Evolutionary conservation across 2,888 invertebrate species (phyloP), one percentile per base, ranked within the genome.

Genomic region (Spilosoma lubricipeda): DNA sequence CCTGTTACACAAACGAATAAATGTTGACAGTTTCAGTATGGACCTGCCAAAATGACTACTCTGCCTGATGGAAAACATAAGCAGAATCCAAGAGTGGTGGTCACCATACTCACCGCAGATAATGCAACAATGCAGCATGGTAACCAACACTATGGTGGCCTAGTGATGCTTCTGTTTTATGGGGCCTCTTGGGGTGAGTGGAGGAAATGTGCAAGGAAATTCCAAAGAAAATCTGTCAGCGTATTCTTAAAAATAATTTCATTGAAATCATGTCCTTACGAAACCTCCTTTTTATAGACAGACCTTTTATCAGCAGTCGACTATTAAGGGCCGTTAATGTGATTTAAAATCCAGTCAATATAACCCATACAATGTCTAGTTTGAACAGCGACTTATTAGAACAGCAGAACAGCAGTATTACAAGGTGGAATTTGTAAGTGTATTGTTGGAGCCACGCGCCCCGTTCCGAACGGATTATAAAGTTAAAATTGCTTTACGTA

Each of bases 401-500:
- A 42, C 63, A 78, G 73, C 42, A 78, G 70, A 75, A 39, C 65
- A 78, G 75, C 69, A 72, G 70, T 63, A 80, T 80, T 82, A 80
- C 80, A 78, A 81, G 76, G 76, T 80, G 71, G 76, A 83, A 85
- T 82, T 85, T 80, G 85, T 83, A 81, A 79, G 78, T 74, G 78
- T 82, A 81, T 87, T 85, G 85, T 83, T 85, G 75, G 71, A 80
- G 72, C 70, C 77, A 27, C 63, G 76, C 73, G 70, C 79, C 77
- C 78, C 77, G 79, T 82, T 85, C 78, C 81, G 74, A 73, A 77
- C 76, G 84, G 88, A 86, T 86, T 87, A 87, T 82, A 86, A 88
- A 88, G 83, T 87, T 89, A 86, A 87, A 89, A 89, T 87, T 86
- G 87, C 84, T 88, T 88, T 86, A 84, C 77, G 85, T 80, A 80